These are phyloP conservation scores for Caenorhabditis wallacei DNA, from an alignment of 2,888 invertebrate species.

Conservation along the genomic window DNA sequence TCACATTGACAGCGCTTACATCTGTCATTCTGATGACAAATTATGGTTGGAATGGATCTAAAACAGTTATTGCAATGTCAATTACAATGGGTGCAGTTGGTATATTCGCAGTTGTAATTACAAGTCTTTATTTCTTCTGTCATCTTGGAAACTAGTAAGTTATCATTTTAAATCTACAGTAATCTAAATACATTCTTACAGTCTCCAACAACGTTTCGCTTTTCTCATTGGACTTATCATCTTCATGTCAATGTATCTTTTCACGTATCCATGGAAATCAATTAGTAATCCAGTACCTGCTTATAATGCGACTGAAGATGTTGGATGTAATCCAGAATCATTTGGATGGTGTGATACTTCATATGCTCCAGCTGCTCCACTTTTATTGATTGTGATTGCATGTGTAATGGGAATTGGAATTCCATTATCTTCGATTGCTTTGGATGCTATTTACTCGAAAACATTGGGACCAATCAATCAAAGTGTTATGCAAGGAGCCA, in stretches of 20 bases:
- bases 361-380: conserved; percentile 37
- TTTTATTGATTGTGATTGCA: conserved; percentile 66
- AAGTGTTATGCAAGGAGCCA: conserved; percentile 67
- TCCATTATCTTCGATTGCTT: conserved; percentile 63
- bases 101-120: conserved; percentile 57
- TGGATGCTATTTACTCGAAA: conserved; percentile 72
- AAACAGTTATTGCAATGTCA: conserved; percentile 64
- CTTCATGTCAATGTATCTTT: conserved; percentile 67
- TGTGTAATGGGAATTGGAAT: conserved; percentile 70
- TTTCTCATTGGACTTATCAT: conserved; percentile 66
- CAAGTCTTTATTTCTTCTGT: conserved; percentile 60
- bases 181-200: conserved; percentile 29
- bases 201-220: conserved; percentile 61
- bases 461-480: conserved; percentile 61
- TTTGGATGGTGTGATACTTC: conserved; percentile 68
- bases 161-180: not conserved
- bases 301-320: conserved; percentile 58
- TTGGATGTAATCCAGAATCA: conserved; percentile 68
- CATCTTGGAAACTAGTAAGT: conserved; percentile 59
- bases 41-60: conserved; percentile 67
- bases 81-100: conserved; percentile 66
- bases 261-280: conserved; percentile 65
- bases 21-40: conserved; percentile 66
- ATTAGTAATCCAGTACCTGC: conserved; percentile 55
- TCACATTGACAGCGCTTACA: conserved; percentile 65